These are phyloP conservation scores for Ambastaia sidthimunki DNA, from an alignment of 2,797 vertebrate genomes.

Conservation along the genomic window DNA sequence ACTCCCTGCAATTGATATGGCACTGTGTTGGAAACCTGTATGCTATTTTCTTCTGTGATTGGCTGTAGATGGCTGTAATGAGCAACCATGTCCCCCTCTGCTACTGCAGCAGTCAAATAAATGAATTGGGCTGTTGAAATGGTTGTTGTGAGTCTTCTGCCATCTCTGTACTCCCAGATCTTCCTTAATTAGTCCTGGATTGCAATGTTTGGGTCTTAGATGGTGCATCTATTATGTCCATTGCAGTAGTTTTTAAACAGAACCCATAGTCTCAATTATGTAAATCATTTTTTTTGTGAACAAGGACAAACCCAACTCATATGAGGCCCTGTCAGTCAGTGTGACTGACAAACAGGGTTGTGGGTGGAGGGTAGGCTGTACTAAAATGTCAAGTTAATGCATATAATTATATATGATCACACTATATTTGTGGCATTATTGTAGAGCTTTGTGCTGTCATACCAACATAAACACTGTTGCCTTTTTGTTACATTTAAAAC, in stretches of 20 bases:
- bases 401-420: not conserved
- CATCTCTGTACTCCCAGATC: slow-evolving; percentile 38
- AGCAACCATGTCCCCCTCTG: slow-evolving; percentile 69
- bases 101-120: slow-evolving; percentile 54
- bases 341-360: not conserved
- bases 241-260: slow-evolving; percentile 50
- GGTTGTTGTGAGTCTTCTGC: slow-evolving; percentile 39
- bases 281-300: slow-evolving; percentile 45
- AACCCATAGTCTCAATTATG: slow-evolving; percentile 51
- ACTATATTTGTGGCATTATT: not conserved
- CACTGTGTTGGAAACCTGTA: slow-evolving; percentile 68
- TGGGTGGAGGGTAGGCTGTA: not conserved
- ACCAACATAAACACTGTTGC: not conserved
- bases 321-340: slow-evolving; percentile 50
- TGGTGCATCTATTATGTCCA: slow-evolving; percentile 41
- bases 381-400: not conserved
- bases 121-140: slow-evolving; percentile 48
- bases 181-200: slow-evolving; percentile 54
- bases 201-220: slow-evolving; percentile 45
- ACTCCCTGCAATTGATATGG: slow-evolving; percentile 70
- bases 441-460: not conserved
- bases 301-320: slow-evolving; percentile 22
- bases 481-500: too few species aligned
- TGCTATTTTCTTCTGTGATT: slow-evolving; percentile 66
- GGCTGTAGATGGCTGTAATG: slow-evolving; percentile 67